Evolutionary conservation across 1,140 invertebrate species (phyloP).

Genomic region (Brachionus calyciflorus): DNA sequence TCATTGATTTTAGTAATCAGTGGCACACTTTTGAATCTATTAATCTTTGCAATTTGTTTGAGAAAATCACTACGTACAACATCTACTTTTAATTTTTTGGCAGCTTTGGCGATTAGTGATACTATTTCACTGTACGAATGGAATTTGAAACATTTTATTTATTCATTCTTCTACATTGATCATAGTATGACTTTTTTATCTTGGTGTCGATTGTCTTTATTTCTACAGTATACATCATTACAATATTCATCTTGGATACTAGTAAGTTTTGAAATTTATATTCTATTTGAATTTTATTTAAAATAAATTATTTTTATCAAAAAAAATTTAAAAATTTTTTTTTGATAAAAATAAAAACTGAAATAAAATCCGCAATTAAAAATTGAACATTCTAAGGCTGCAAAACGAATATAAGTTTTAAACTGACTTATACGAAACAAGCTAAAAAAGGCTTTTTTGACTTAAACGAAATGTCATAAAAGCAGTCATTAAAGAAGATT

Average conservation of each 20-base stretch:
- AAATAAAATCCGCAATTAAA: too few species aligned
- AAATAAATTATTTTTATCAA: too few species aligned
- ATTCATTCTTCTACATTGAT: constrained; percentile 29
- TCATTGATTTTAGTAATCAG: not conserved
- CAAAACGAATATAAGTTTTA: too few species aligned
- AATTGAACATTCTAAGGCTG: too few species aligned
- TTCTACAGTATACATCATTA: not conserved
- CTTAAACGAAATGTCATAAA: too few species aligned
- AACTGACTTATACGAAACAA: too few species aligned
- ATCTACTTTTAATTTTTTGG: constrained; percentile 12
- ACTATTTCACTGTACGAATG: constrained; percentile 23
- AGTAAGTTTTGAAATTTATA: too few species aligned
- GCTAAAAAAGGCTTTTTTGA: too few species aligned
- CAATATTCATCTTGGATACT: constrained; percentile 37
- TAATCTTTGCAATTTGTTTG: not conserved
- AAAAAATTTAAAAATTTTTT: too few species aligned
- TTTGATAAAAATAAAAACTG: too few species aligned
- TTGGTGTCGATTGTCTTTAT: constrained; percentile 16
- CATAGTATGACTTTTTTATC: not conserved
- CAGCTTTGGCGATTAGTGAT: not conserved
- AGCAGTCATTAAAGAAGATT: too few species aligned
- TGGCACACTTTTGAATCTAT: not conserved
- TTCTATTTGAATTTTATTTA: too few species aligned
- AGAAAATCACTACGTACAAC: not conserved
- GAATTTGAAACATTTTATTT: constrained; percentile 35